Evolutionary conservation across 1,140 invertebrate species (phyloP).

Genomic region (Panulirus ornatus): DNA sequence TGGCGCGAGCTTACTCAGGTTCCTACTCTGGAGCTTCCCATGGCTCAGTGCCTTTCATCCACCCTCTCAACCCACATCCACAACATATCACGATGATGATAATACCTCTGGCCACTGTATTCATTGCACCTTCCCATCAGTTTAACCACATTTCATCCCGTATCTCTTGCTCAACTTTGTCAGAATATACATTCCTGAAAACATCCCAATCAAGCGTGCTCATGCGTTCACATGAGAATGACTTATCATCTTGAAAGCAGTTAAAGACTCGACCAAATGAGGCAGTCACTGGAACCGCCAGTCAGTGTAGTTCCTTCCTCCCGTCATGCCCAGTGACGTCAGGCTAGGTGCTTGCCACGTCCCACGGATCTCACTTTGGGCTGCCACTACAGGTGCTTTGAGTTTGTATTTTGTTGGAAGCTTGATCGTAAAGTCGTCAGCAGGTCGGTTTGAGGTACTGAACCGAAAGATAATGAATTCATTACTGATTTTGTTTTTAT

Average conservation of each 20-base stretch:
- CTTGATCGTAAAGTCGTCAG: too few relatives aligned
- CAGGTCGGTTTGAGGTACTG: too few relatives aligned
- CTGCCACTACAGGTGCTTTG: neutral
- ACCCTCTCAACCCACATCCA: neutral
- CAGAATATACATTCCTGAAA: neutral
- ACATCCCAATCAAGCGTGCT: neutral
- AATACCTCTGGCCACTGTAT: neutral
- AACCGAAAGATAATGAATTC: too few relatives aligned
- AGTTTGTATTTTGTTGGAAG: neutral
- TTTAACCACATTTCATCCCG: neutral
- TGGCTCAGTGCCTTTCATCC: neutral
- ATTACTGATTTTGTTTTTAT: neutral
- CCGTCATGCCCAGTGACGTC: conserved; percentile 1
- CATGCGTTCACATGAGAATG: neutral
- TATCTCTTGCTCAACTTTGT: neutral
- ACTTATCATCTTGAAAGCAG: neutral
- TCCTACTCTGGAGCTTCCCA: neutral
- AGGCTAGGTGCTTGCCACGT: neutral
- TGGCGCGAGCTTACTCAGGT: neutral
- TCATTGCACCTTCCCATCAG: neutral
- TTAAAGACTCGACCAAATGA: neutral
- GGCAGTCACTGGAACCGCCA: neutral
- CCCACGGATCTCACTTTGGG: neutral
- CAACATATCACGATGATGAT: neutral
- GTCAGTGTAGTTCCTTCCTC: neutral